Evolutionary conservation across 1,140 invertebrate species (phyloP), one percentile per base, ranked within the genome.

Genomic region (Colletes latitarsis): DNA sequence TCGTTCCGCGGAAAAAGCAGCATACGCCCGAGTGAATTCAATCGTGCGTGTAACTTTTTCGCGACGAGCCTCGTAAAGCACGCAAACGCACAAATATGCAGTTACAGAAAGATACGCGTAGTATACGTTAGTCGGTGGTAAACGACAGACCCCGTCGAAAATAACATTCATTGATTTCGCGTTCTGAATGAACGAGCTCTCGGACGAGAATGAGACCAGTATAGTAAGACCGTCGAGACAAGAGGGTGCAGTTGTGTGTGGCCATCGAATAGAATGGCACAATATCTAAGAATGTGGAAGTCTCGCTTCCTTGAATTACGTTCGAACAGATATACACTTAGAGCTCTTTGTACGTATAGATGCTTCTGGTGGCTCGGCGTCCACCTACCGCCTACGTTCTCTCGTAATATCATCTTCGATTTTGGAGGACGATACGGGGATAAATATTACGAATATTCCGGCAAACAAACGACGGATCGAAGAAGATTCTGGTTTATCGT

Each of bases 91-190:
- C 43, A 6, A 46, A 9, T 46, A 46, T 9, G 43, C 43, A 46
- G 43, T 46, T 30, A 30, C 30, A 30, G 9, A 3, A 46, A 6
- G 43, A 8, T 6, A 8, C 43, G 9, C 6, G 43, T 46, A 64
- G 62, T 52, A 43, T 58, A 52, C 66, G 75, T 68, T 58, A 58
- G 66, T 67, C 49, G 41, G 43, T 69, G 73, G 82, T 60, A 21
- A 67, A 70, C 75, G 82, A 41, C 58, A n/a, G 77, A 69, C 83
- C 77, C 49, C 55, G 81, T 88, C 85, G 84, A 90, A 90, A 90
- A 90, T 90, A 90, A 88, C 84, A 49, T 85, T 83, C 87, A 90
- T 90, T 90, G 89, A 90, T 90, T 89, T 88, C 72, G 64, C 81
- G 58, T 88, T 79, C 73, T 88, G 86, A 88, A 88, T 88, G 86